Conservation (phyloP, 2,797 vertebrate species). For the Helostoma temminkii region DNA sequence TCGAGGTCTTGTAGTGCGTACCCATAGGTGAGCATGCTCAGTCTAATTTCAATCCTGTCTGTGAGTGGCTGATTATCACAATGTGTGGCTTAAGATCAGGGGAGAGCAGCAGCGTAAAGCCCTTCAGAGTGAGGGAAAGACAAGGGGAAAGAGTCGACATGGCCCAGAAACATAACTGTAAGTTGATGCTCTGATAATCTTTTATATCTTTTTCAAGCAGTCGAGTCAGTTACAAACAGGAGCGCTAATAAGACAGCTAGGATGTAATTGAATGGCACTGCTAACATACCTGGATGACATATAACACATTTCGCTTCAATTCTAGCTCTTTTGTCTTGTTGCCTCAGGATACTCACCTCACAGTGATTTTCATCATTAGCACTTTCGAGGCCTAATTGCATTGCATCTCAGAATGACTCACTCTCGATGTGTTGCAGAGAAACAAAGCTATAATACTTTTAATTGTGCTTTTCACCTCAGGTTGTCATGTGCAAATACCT, state of each 20-base stretch:
- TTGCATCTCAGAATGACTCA: conserved; percentile 17
- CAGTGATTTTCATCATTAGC: conserved; percentile 41
- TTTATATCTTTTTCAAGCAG: conserved; percentile 4
- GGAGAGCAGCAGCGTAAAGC: conserved; percentile 42
- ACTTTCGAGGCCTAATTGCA: conserved; percentile 40
- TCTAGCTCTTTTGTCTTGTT: conserved; percentile 44
- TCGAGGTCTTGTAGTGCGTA: conserved; percentile 32
- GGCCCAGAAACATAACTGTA: conserved; percentile 76
- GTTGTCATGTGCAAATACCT: conserved; percentile 10
- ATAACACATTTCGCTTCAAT: conserved; percentile 18
- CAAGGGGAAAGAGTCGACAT: conserved; percentile 64
- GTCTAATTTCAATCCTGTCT: conserved; percentile 65
- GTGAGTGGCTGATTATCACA: conserved; percentile 73
- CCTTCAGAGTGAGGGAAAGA: conserved; percentile 48
- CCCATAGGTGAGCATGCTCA: conserved; percentile 63
- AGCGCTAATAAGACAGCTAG: conserved; percentile 31
- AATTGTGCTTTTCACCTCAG: conserved; percentile 34
- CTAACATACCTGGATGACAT: conserved; percentile 31
- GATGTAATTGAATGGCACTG: conserved; percentile 27
- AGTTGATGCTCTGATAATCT: conserved; percentile 56
- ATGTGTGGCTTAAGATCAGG: conserved; percentile 67
- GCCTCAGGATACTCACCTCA: conserved; percentile 38
- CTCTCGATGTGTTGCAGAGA: conserved; percentile 26
- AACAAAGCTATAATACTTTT: conserved; percentile 32
- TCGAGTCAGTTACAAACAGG: conserved; percentile 36